Evolutionary conservation across 2,888 invertebrate species (phyloP), one percentile per base, ranked within the genome.

Genomic region (Zelleria hepariella): DNA sequence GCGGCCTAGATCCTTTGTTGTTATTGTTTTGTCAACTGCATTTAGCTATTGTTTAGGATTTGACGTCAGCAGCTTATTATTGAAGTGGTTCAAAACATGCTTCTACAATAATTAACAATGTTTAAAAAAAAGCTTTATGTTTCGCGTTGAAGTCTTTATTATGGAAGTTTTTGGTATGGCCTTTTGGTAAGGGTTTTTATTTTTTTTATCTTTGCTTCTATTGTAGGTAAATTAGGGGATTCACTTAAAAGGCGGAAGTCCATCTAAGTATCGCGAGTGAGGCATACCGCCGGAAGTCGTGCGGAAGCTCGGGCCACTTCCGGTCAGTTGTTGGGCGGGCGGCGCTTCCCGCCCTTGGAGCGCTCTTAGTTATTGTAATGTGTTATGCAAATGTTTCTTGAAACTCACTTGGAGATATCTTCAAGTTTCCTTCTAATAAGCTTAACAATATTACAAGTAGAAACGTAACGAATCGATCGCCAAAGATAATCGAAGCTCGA

Each of bases 241-340:
- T 25, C 73, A 78, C 76, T 84, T 79, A 82, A 81, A 77, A 78
- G 76, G 76, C 86, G 87, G 87, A 88, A 86, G 82, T 81, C 81
- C 82, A 85, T 87, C 80, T 80, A 69, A 81, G 77, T 73, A 64
- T 69, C 67, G 68, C 68, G 67, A 63, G 61, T 66, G 66, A 54
- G 72, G 71, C 26, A 54, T 57, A 57, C 54, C 67, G 67, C 61
- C 67, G 71, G 63, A 70, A 65, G 68, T 63, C 60, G 61, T 62
- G 75, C 83, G 84, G 85, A 82, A 67, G 74, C 71, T 71, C 72
- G 77, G 76, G 65, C 76, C 76, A 75, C 77, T 81, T 71, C 75
- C 74, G 77, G 73, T 68, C 68, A 67, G 75, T 73, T 72, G 64
- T 62, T 61, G 61, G 66, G 69, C 67, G 64, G 61, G 75, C 74